Evolutionary conservation across 2,797 vertebrate genomes (phyloP).

Genomic region (Tiaroga cobitis): DNA sequence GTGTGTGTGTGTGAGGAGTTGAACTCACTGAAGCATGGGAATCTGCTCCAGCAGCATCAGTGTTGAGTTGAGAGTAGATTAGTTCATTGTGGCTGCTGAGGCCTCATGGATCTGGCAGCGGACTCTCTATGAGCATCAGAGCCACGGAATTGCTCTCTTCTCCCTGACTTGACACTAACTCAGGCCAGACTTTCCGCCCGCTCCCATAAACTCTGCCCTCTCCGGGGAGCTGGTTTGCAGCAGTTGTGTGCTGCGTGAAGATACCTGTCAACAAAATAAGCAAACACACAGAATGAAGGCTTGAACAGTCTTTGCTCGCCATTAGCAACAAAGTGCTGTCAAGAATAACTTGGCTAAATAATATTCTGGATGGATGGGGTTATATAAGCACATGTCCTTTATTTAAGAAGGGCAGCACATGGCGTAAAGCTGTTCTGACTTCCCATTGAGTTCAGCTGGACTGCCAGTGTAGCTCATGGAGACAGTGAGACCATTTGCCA

Average conservation of each 20-base stretch:
- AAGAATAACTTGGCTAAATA: conserved; percentile 30
- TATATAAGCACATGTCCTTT: conserved; percentile 35
- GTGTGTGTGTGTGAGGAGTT: conserved; percentile 26
- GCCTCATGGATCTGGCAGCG: conserved; percentile 12
- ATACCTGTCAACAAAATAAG: conserved; percentile 39
- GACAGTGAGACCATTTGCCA: conserved; percentile 8
- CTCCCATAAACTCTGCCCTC: conserved; percentile 42
- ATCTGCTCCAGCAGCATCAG: conserved; percentile 44
- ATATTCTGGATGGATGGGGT: conserved; percentile 36
- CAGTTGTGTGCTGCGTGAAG: conserved; percentile 31
- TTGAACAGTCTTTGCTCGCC: conserved; percentile 24
- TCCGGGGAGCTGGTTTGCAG: conserved; percentile 17
- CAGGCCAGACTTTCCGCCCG: conserved; percentile 29
- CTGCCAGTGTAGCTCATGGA: conserved; percentile 12
- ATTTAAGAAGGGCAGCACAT: conserved; percentile 39
- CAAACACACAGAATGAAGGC: conserved; percentile 29
- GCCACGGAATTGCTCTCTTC: conserved; percentile 17
- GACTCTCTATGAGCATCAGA: background rate
- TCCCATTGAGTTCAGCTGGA: conserved; percentile 20
- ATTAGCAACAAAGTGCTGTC: conserved; percentile 2
- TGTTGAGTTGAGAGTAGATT: conserved; percentile 43
- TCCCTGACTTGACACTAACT: conserved; percentile 37
- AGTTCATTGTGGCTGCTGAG: conserved; percentile 30
- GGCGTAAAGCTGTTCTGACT: conserved; percentile 41
- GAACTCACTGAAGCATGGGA: conserved; percentile 49